Base-by-base conservation (phyloP, 2,113 vertebrate species). In the Condylura cristata region DNA sequence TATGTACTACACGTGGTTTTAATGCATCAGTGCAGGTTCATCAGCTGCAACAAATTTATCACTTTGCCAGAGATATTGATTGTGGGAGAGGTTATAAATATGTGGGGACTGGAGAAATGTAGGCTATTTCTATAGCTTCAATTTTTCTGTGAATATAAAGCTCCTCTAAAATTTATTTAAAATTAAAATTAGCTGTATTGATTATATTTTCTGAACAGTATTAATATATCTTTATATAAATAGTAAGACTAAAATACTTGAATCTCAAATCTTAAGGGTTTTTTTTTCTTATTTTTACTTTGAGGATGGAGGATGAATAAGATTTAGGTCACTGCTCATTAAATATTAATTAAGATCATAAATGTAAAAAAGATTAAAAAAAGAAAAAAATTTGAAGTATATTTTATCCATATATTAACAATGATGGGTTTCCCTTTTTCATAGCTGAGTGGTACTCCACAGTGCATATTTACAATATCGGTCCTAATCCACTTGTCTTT, bases 241-340 rank as follows among this genome's bases (percentile, higher is more conserved):
- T 32, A 79, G 17, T 70, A 82, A 61, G 72, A 86, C 53, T 34
- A 32, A 48, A 79, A 88, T 94, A 1, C 0, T 39, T 22, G 32
- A 30, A 22, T 60, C 14, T 39, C 37, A 44, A 48, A 12, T 32
- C 17, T 88, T 72, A 58, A 76, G 10, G 65, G 16, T 30, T 24
- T 37, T 58, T 48, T 85, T 39, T 71, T 51, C 22, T 68, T 84
- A 20, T 26, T 96, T 96, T 95, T 66, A 61, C 1, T 63, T 66
- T 71, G 4, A 79, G 1, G 16, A 24, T 90, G 30, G 4, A 79
- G 1, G 16, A 24, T 90, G 30, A 74, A 56, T 72, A 53, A 56
- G 92, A 88, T 85, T 32, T 96, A 14, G 6, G 2, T n/a, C 32
- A 86, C 16, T 71, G 32, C 3, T 84, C 46, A 65, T 26, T 28